Base-by-base conservation (phyloP, 2,797 vertebrate genomes). In the Xiphophorus birchmanni region DNA sequence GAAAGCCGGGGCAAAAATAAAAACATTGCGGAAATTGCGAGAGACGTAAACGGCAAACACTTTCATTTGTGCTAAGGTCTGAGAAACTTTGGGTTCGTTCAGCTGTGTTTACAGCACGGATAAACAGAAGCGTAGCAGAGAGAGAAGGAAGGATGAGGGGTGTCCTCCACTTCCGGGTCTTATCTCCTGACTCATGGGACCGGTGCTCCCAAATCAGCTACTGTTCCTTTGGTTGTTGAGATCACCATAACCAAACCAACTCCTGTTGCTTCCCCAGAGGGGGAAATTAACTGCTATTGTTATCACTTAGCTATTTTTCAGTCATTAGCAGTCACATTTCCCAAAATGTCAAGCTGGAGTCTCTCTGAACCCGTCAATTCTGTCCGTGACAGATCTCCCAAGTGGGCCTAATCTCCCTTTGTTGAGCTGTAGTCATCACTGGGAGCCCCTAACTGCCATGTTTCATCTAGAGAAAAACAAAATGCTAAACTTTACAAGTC, bases 111-210 rank as follows among this genome's bases (percentile, higher is more conserved):
- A 29, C 1, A 8, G 26, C 42, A 72, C 1, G 17, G 69, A 47
- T 9, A 29, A 72, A 72, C 44, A 9, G 13, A 72, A 7, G 37
- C 23, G 21, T 9, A 6, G 54, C 23, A 11, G 50, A 63, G 9
- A 37, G 37, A 60, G 60, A 73, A 29, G 12, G 69, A 29, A 45
- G 69, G 26, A 45, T 72, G 13, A 29, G 26, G 26, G 42, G 42
- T 75, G 11, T 82, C 35, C 32, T 29, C 63, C 4, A 54, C n/a
- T 21, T 47, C 52, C 1, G 0, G 37, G 32, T 80, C 71, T 88
- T 82, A 86, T 90, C 82, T 76, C 50, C 76, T 1, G 2, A 47
- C 82, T 81, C 58, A 48, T 42, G n/a, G 67, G 45, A 37, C 42
- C 1, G 23, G 29, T 35, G 73, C n/a, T 78, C 75, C 67, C 23